phyloP scores from a whole-genome alignment of 2,113 vertebrate genomes.

The Tachysurus fulvidraco region DNA sequence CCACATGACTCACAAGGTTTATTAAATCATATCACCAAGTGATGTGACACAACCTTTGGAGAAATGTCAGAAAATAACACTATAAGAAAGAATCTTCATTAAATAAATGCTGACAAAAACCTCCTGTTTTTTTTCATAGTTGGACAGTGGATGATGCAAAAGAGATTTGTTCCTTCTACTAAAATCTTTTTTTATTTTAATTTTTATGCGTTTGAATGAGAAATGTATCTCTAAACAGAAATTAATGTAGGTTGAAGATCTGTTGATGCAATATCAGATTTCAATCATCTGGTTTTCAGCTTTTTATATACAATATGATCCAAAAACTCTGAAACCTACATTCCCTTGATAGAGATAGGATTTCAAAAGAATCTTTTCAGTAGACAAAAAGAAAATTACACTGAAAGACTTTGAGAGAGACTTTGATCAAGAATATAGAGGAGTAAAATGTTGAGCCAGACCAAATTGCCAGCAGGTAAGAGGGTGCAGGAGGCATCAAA shows the following conservation, averaged over 20 bases:
- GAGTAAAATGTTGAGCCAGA: conserved; percentile 46
- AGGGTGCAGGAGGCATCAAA: conserved; percentile 55
- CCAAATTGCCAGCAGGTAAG: conserved; percentile 48
- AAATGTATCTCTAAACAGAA: neutral
- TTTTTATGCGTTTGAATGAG: neutral
- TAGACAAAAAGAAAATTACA: conserved; percentile 43
- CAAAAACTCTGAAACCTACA: neutral
- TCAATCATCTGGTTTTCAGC: neutral
- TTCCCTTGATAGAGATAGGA: neutral
- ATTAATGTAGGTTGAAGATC: neutral
- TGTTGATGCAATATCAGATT: neutral
- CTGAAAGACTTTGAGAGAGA: conserved; percentile 20
- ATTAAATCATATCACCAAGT: conserved; percentile 44
- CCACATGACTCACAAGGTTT: conserved; percentile 22
- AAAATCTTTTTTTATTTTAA: neutral
- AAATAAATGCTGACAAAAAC: conserved; percentile 46
- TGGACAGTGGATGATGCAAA: neutral
- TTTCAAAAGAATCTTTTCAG: conserved; percentile 21
- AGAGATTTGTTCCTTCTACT: neutral
- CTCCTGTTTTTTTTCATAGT: neutral
- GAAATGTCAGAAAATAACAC: conserved; percentile 57
- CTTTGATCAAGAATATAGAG: conserved; percentile 34
- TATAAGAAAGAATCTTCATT: conserved; percentile 50
- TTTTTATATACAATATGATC: neutral
- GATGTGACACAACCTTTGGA: conserved; percentile 49